A percentile compares a stretch with the other conserved stretches of the same genome.
Conservation (phyloP, 2,113 vertebrate genomes). For the Sinocyclocheilus anophthalmus region DNA sequence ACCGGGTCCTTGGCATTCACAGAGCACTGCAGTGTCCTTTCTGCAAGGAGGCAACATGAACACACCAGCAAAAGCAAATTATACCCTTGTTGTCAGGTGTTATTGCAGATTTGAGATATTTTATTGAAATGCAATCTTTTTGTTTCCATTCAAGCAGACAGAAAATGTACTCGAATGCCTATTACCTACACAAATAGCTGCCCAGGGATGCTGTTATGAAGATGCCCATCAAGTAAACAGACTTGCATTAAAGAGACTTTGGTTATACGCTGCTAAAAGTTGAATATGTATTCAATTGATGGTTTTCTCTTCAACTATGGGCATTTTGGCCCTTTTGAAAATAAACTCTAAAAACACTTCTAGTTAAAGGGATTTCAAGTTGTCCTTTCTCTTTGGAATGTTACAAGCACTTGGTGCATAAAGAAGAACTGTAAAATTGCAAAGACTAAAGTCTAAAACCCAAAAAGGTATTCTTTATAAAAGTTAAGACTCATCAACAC, state of each 20-base stretch:
- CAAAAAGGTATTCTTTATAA: too few species aligned
- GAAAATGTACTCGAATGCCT: not conserved
- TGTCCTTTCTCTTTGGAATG: too few species aligned
- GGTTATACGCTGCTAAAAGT: not conserved
- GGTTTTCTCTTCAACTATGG: not conserved
- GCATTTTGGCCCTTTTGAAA: not conserved
- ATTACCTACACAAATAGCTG: not conserved
- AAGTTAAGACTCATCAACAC: too few species aligned
- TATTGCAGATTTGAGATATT: not conserved
- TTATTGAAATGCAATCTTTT: not conserved
- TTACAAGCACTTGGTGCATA: too few species aligned
- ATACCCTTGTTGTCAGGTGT: not conserved
- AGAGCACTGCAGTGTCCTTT: not conserved
- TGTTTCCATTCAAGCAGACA: not conserved
- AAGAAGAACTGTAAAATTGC: too few species aligned
- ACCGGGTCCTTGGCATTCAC: conserved; percentile 12
- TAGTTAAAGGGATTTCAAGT: too few species aligned
- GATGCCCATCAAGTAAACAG: not conserved
- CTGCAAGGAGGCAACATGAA: not conserved
- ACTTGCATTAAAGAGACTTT: not conserved
- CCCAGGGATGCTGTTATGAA: not conserved
- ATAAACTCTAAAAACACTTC: not conserved
- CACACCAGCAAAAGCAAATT: not conserved
- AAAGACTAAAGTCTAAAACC: too few species aligned
- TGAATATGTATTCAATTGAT: not conserved